Conservation (phyloP, 2,797 vertebrate genomes). For the Champsocephalus gunnari region DNA sequence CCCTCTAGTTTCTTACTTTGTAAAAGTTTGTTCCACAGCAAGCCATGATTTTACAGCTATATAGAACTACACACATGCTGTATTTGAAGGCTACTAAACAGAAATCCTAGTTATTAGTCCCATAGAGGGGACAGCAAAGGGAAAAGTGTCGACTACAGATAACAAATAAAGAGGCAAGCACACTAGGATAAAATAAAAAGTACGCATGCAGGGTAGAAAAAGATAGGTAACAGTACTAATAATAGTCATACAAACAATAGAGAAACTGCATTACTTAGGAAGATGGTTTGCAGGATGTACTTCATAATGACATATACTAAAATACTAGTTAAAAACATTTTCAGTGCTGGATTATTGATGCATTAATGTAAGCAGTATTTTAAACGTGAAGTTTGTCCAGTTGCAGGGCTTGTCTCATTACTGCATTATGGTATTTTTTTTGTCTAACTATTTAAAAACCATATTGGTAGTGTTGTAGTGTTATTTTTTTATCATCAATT, state of each 20-base stretch:
- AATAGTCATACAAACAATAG: not conserved
- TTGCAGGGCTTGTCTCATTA: not conserved
- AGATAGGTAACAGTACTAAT: too few relatives aligned
- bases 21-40: conserved; percentile 1
- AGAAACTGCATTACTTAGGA: too few relatives aligned
- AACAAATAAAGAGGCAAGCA: too few relatives aligned
- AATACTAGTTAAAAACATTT: not conserved
- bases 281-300: not conserved
- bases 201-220: too few relatives aligned
- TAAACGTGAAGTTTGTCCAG: not conserved
- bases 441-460: too few relatives aligned
- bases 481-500: not conserved
- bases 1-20: not conserved
- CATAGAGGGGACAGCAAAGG: too few relatives aligned
- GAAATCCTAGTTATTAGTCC: too few relatives aligned
- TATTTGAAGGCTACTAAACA: too few relatives aligned
- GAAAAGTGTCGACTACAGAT: too few relatives aligned
- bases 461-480: not conserved
- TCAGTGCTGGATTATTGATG: not conserved
- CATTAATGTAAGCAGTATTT: not conserved
- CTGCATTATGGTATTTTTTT: not conserved
- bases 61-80: not conserved
- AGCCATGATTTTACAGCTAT: not conserved
- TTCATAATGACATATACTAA: not conserved
- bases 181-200: not conserved